Evolutionary conservation across 1,140 invertebrate genomes (phyloP).

Genomic region (Pentalonia nigronervosa): DNA sequence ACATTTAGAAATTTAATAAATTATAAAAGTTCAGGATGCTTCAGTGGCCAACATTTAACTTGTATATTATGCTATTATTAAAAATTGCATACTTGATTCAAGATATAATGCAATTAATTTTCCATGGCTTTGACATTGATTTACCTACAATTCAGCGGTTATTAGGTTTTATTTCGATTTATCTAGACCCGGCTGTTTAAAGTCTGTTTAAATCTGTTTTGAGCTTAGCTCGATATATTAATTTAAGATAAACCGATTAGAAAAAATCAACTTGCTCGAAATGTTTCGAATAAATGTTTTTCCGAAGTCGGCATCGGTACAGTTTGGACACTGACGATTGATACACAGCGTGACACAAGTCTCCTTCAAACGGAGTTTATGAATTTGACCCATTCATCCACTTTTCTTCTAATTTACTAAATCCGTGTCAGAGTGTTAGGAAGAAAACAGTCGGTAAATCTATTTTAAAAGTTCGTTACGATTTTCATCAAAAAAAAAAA

Average conservation of each 20-base stretch:
- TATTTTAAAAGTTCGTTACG: background rate
- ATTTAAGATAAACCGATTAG: background rate
- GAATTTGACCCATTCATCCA: background rate
- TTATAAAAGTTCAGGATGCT: no score
- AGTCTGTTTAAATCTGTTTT: background rate
- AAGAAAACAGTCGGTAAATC: background rate
- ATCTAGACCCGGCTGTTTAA: background rate
- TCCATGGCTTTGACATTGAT: no score
- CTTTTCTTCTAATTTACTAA: slow-evolving; percentile 10
- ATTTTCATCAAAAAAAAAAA: slow-evolving; percentile 5
- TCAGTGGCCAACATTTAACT: no score
- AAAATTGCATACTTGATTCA: no score
- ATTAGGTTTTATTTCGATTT: background rate
- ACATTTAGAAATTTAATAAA: no score
- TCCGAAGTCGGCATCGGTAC: background rate
- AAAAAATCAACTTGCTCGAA: background rate
- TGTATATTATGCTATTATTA: no score
- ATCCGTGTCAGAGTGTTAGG: background rate
- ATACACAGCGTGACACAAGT: background rate
- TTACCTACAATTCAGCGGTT: background rate
- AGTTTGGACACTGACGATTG: background rate
- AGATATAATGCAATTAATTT: no score
- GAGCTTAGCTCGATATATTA: background rate
- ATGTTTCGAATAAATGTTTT: background rate
- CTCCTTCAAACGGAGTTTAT: background rate